These are phyloP conservation scores for Danio rerio DNA, from an alignment of 2,113 vertebrate species.

Conservation along the genomic window DNA sequence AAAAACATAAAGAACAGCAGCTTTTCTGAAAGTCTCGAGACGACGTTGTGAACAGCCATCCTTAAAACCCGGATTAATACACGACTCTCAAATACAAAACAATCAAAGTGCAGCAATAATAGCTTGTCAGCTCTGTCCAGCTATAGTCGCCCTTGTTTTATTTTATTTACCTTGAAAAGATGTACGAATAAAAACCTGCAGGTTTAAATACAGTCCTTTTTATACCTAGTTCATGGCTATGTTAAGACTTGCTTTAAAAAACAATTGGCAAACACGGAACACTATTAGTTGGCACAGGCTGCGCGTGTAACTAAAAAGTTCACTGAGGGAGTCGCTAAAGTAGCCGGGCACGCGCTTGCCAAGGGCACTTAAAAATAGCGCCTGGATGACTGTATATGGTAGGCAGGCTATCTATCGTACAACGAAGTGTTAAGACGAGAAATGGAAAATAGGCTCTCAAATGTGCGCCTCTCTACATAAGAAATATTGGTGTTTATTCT, in stretches of 20 bases:
- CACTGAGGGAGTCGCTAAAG: not conserved
- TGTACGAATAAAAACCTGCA: not conserved
- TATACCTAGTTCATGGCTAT: not conserved
- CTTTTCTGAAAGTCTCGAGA: conserved; percentile 48
- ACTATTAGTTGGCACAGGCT: not conserved
- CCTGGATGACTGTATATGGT: conserved; percentile 68
- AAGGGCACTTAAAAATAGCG: conserved; percentile 60
- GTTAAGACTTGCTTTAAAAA: not conserved
- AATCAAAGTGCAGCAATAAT: conserved; percentile 21
- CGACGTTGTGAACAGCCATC: conserved; percentile 44
- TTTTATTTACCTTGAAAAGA: not conserved
- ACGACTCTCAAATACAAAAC: conserved; percentile 42
- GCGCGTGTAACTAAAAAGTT: not conserved
- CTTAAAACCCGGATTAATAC: conserved; percentile 10
- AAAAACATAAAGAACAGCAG: conserved; percentile 45
- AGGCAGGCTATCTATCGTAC: too few species aligned
- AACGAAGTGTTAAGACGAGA: conserved; percentile 54
- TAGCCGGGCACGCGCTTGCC: conserved; percentile 18
- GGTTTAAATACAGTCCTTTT: conserved; percentile 48
- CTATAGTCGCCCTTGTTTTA: not conserved
- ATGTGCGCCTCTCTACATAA: not conserved
- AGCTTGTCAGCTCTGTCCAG: not conserved
- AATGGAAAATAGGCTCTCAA: not conserved
- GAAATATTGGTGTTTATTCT: not conserved
- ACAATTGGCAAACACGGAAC: not conserved